Conservation (phyloP, 2,797 vertebrate genomes). For the Ctenosaura bakeri region DNA sequence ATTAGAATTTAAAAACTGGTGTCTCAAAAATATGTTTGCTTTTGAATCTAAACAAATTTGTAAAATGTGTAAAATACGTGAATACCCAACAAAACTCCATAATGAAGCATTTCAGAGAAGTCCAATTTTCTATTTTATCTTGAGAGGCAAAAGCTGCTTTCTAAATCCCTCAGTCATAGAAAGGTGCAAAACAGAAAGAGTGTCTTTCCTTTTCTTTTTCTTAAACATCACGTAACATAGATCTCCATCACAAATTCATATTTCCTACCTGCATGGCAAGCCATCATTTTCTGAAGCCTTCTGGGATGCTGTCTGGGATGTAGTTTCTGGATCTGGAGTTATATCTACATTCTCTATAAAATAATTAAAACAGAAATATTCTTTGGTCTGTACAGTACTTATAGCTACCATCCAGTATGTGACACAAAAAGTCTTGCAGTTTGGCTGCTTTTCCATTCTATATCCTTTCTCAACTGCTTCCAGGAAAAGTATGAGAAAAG, state of each 20-base stretch:
- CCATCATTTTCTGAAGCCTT: conserved; percentile 53
- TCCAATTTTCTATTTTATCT: not conserved
- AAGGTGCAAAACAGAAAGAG: not conserved
- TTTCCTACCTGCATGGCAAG: conserved; percentile 75
- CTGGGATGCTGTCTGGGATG: conserved; percentile 43
- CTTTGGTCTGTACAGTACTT: conserved; percentile 23
- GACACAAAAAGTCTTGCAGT: not conserved
- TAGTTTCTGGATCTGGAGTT: conserved; percentile 55
- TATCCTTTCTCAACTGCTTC: not conserved
- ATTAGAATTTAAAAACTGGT: not conserved
- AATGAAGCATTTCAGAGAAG: not conserved
- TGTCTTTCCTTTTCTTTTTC: not conserved
- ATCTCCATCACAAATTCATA: not conserved
- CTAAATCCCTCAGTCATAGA: rapidly evolving
- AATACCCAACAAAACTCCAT: rapidly evolving
- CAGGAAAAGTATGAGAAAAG: conserved; percentile 22
- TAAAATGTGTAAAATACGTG: not conserved
- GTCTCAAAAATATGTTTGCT: conserved; percentile 1
- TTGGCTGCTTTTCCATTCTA: conserved; percentile 33
- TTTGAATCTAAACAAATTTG: not conserved
- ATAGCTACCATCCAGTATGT: not conserved
- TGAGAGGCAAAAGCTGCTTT: not conserved
- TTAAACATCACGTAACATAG: not conserved
- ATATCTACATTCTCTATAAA: conserved; percentile 77
- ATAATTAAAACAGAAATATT: conserved; percentile 51